Conservation (phyloP, 2,113 vertebrate species). For the Lepidothrix coronata region DNA sequence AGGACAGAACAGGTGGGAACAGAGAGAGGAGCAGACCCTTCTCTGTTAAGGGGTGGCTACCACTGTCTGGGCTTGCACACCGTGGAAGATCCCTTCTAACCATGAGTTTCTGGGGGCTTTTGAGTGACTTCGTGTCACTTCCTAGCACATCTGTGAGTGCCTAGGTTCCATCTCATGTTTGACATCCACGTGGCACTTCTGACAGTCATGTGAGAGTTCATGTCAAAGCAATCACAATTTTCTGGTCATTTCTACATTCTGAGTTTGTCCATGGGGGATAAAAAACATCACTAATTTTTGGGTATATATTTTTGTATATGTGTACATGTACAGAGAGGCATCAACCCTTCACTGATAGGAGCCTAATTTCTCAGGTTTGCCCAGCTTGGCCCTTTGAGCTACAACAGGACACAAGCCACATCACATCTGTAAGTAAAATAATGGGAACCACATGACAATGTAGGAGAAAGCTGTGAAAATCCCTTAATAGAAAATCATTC, state of each 20-base stretch:
- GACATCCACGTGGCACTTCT: background rate
- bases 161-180: background rate
- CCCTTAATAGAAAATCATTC: background rate
- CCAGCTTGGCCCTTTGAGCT: background rate
- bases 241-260: background rate
- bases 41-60: background rate
- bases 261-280: fast-evolving
- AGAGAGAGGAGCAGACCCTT: background rate
- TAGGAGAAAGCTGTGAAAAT: background rate
- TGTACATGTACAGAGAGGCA: too few relatives aligned
- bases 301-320: fast-evolving
- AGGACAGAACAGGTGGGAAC: background rate
- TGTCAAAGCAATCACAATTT: background rate
- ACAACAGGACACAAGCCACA: background rate
- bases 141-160: background rate
- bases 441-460: fast-evolving
- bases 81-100: background rate
- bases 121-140: background rate
- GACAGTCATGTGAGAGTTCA: fast-evolving
- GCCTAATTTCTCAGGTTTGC: background rate
- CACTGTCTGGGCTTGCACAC: background rate
- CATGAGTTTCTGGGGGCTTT: background rate
- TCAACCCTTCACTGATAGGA: background rate
- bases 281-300: background rate
- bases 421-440: background rate